A percentile compares a stretch with the other conserved stretches of the same genome.
phyloP scores from a whole-genome alignment of 2,113 vertebrate genomes.

The Macquaria australasica region DNA sequence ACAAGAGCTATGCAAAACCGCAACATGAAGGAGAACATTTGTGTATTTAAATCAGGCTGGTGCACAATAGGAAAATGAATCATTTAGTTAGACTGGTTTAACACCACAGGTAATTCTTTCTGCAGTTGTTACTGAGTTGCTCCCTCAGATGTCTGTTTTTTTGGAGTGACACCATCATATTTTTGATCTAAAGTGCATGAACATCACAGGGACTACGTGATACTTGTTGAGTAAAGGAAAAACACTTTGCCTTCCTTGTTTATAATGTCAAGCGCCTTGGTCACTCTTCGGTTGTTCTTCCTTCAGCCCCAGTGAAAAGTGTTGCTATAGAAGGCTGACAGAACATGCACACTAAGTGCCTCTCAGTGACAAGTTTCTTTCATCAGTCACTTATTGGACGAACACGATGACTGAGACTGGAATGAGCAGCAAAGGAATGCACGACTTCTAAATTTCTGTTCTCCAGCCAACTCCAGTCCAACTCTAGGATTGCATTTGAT shows the following conservation, averaged over 20 bases:
- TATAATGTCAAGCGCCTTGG: not conserved
- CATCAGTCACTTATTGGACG: conserved; percentile 42
- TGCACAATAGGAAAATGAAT: conserved; percentile 28
- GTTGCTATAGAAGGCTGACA: conserved; percentile 14
- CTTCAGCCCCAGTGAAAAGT: not conserved
- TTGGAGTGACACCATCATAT: not conserved
- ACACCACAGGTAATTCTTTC: not conserved
- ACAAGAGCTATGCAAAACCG: conserved; percentile 48
- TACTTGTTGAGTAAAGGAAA: not conserved
- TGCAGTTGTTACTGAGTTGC: not conserved
- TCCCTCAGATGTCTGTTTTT: not conserved
- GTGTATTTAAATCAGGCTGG: conserved; percentile 65
- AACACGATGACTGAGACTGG: conserved; percentile 10
- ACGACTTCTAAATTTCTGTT: not conserved
- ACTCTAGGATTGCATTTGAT: not conserved
- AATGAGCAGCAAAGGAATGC: conserved; percentile 33
- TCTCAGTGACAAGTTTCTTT: conserved; percentile 57
- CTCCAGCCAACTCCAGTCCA: not conserved
- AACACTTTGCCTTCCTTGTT: conserved; percentile 20
- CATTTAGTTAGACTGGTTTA: conserved; percentile 52
- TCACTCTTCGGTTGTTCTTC: not conserved
- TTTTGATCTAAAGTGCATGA: not conserved
- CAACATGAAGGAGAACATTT: conserved; percentile 46
- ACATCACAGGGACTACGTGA: not conserved
- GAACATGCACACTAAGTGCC: conserved; percentile 24